Base-by-base conservation (phyloP, 1,140 invertebrate species). In the Polyergus mexicanus region DNA sequence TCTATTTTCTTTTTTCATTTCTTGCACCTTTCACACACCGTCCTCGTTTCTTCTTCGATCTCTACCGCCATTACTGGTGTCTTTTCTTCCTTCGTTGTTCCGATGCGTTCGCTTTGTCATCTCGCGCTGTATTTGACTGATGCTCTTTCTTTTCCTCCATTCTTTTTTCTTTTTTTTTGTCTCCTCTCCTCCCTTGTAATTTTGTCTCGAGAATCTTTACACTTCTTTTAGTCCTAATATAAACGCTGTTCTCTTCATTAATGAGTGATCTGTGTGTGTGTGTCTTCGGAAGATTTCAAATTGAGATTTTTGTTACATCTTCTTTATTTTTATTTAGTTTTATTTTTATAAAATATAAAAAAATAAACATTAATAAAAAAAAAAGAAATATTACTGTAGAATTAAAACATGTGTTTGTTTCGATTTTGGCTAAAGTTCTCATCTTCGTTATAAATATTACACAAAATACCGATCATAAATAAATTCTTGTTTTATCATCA, bases 11-110 rank as follows among this genome's bases (percentile, higher is more conserved):
- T 41, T 54, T 35, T 71, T 13, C 66, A 16, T 77, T 68, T 62
- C 62, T 75, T 71, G n/a, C 60, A 66, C 77, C 74, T 63, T 80
- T 89, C 68, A 72, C 81, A 65, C 47, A 75, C 71, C 86, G 51
- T 80, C 8, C 65, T 71, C 74, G 41, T 77, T 76, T 78, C 65
- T 58, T 76, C 35, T 62, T 62, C 56, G 47, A 51, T 58, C 3
- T 66, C 7, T 72, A 2, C n/a, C 41, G 28, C 78, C 38, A 74
- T 83, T 74, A 83, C 68, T 47, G 41, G n/a, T 54, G 19, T 60
- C 68, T 16, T 74, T 83, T 83, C 78, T 83, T 71, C 38, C 32
- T 25, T 72, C 56, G 38, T 72, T 38, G 38, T 71, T 81, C 16
- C 11, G 54, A 74, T 72, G 54, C 38, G 54, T 38, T 72, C 38